Conservation (phyloP, 2,888 invertebrate species). For the Mycogona germanica region DNA sequence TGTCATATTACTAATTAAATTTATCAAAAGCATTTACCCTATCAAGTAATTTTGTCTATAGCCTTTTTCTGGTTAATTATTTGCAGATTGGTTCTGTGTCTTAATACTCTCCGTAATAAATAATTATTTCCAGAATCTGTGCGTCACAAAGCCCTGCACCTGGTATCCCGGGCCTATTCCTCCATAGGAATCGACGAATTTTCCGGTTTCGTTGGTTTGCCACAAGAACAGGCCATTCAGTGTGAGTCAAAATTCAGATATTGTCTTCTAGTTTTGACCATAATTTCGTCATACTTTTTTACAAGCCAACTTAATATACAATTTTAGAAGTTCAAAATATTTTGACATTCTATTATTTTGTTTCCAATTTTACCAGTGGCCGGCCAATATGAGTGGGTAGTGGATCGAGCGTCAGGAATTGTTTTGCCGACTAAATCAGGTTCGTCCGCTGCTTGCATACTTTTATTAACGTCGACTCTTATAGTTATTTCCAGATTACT, state of each 20-base stretch:
- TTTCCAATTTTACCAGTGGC: constrained; percentile 28
- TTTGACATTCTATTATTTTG: not conserved
- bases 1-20: too few species aligned
- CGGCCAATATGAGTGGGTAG: constrained; percentile 57
- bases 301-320: not conserved
- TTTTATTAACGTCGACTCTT: too few species aligned
- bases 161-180: constrained; percentile 76
- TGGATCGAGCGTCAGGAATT: constrained; percentile 54
- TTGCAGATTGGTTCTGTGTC: too few species aligned
- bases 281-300: not conserved
- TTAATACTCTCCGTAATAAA: too few species aligned
- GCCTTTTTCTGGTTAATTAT: too few species aligned
- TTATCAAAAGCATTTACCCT: too few species aligned
- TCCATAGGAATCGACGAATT: constrained; percentile 67
- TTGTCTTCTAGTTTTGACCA: too few species aligned
- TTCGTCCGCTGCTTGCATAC: too few species aligned
- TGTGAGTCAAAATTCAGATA: too few species aligned
- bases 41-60: too few species aligned
- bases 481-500: too few species aligned
- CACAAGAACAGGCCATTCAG: constrained; percentile 51
- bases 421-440: constrained; percentile 56
- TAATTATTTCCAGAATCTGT: constrained; percentile 50
- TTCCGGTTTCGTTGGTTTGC: constrained; percentile 61
- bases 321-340: not conserved
- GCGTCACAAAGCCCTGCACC: constrained; percentile 56